phyloP scores from a whole-genome alignment of 2,888 invertebrate genomes.

The Phorcus lineatus region DNA sequence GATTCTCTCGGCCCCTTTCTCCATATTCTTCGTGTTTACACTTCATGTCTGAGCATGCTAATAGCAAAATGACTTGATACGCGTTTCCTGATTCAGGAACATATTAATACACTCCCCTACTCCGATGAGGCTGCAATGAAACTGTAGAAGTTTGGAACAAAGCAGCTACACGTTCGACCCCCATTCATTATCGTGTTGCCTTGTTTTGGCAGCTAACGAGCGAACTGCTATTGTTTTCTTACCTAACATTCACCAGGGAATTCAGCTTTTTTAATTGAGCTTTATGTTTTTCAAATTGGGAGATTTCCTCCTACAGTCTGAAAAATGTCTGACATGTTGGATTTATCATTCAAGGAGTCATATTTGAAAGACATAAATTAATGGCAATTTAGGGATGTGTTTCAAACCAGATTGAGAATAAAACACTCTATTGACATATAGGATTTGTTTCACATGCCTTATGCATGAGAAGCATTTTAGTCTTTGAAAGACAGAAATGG shows the following conservation, averaged over 20 bases:
- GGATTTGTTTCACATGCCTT: neutral
- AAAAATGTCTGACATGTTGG: neutral
- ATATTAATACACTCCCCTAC: slow-evolving; percentile 17
- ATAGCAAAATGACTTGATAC: slow-evolving; percentile 28
- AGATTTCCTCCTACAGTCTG: neutral
- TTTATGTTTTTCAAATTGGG: slow-evolving; percentile 11
- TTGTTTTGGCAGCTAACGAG: slow-evolving; percentile 4
- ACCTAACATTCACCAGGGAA: neutral
- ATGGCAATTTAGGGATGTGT: neutral
- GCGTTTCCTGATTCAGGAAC: slow-evolving; percentile 28
- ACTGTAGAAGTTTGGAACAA: slow-evolving; percentile 22
- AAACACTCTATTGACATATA: neutral
- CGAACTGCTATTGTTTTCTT: neutral
- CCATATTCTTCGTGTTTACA: slow-evolving; percentile 30
- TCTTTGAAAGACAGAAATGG: neutral
- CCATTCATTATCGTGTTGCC: neutral
- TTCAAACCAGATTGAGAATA: neutral
- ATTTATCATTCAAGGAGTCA: neutral
- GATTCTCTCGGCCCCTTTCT: slow-evolving; percentile 16
- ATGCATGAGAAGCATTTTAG: neutral
- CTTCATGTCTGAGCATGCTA: slow-evolving; percentile 31
- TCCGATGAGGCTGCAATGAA: slow-evolving; percentile 17
- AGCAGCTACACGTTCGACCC: neutral
- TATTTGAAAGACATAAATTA: neutral
- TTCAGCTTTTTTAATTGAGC: neutral